A percentile compares a stretch with the other conserved stretches of the same genome.
Conservation (phyloP, 2,797 vertebrate species). For the Poeciliopsis gracilis region DNA sequence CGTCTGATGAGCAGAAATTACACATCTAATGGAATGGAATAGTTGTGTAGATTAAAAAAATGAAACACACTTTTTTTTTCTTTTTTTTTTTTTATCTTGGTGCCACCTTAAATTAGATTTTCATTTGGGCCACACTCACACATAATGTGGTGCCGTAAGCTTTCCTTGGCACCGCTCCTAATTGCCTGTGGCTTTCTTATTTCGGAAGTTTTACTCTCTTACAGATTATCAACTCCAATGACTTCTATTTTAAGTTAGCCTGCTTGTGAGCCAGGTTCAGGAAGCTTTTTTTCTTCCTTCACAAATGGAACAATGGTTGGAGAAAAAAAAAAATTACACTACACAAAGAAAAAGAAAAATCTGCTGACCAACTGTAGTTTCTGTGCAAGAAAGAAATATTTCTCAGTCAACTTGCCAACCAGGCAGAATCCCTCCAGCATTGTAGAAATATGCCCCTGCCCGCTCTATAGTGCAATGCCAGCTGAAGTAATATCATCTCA, state of each 20-base stretch:
- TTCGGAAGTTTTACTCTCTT: constrained; percentile 51
- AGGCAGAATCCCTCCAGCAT: constrained; percentile 15
- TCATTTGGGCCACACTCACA: constrained; percentile 72
- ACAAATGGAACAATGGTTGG: constrained; percentile 1
- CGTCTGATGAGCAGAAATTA: constrained; percentile 90
- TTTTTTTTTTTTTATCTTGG: constrained; percentile 47
- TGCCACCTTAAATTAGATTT: constrained; percentile 76
- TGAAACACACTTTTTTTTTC: constrained; percentile 64
- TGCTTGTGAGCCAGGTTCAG: constrained; percentile 17
- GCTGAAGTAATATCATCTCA: constrained; percentile 9
- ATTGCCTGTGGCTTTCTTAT: constrained; percentile 67
- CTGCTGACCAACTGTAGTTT: constrained; percentile 27
- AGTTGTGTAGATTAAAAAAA: constrained; percentile 77
- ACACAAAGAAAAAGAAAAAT: constrained; percentile 18
- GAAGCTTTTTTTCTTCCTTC: background rate
- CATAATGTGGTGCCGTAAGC: constrained; percentile 67
- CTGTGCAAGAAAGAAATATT: constrained; percentile 24
- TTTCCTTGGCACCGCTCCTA: constrained; percentile 54
- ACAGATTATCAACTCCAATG: constrained; percentile 62
- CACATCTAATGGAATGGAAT: constrained; percentile 86
- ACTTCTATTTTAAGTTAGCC: constrained; percentile 44
- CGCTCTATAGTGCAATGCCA: constrained; percentile 26
- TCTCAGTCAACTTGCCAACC: constrained; percentile 11
- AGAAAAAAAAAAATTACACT: background rate
- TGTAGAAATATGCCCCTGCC: constrained; percentile 22